Percentiles rank a stretch among this genome's conserved stretches.
Evolutionary conservation across 1,140 invertebrate genomes (phyloP).

Genomic region (Atta texana): DNA sequence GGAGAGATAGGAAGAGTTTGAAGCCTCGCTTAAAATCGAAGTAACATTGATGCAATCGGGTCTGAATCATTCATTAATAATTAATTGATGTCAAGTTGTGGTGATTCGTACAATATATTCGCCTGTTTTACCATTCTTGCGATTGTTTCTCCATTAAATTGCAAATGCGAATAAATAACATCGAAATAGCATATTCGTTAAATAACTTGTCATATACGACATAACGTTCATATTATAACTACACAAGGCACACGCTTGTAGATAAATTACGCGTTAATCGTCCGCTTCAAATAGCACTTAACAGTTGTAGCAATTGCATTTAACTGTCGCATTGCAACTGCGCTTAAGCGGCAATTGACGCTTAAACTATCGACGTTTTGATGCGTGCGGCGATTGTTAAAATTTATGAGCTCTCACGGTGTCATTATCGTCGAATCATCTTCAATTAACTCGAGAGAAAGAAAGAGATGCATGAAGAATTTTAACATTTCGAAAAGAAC

Average conservation of each 20-base stretch:
- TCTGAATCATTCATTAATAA: conserved; percentile 9
- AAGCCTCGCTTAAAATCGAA: too few relatives aligned
- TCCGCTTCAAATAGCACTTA: conserved; percentile 29
- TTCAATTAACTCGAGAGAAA: conserved; percentile 12
- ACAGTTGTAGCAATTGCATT: conserved; percentile 47
- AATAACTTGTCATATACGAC: background rate
- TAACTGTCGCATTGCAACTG: conserved; percentile 26
- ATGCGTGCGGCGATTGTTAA: conserved; percentile 37
- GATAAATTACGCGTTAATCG: conserved; percentile 59
- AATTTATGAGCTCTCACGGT: conserved; percentile 52
- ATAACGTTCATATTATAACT: background rate
- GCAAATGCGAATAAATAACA: background rate
- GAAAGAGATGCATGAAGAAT: background rate
- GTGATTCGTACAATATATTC: conserved; percentile 10
- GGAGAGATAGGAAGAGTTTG: too few relatives aligned
- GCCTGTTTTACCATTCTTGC: background rate
- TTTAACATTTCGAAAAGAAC: background rate
- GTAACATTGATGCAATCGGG: too few relatives aligned
- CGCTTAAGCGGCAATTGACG: conserved; percentile 41
- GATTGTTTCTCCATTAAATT: conserved; percentile 24
- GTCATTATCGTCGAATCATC: conserved; percentile 28
- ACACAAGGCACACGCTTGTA: background rate
- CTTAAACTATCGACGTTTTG: conserved; percentile 50
- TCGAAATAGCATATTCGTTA: background rate
- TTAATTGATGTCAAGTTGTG: conserved; percentile 22